Evolutionary conservation across 2,113 vertebrate genomes (phyloP).

Genomic region (Carassius carassius): DNA sequence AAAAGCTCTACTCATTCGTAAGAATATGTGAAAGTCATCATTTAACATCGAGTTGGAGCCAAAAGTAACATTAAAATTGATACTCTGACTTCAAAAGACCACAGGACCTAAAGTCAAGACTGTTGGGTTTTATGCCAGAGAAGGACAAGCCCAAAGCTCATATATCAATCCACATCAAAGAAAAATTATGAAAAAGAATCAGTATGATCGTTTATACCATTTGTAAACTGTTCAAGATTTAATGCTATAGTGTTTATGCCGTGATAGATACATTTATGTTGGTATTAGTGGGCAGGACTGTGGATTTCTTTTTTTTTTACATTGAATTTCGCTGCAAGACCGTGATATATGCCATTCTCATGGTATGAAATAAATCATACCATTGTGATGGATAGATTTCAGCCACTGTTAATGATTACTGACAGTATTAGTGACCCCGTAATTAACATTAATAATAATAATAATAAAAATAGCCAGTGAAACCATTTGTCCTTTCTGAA

Average conservation of each 20-base stretch:
- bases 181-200: not conserved
- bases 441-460: not conserved
- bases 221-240: not conserved
- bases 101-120: not conserved
- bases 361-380: not conserved
- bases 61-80: slow-evolving; percentile 35
- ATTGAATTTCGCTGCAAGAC: not conserved
- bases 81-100: slow-evolving; percentile 26
- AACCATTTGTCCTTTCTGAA: not conserved
- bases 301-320: not conserved
- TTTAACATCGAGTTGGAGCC: slow-evolving; percentile 4
- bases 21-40: slow-evolving; percentile 24
- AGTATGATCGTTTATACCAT: not conserved
- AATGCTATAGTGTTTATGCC: not conserved
- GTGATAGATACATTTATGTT: not conserved
- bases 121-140: not conserved
- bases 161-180: slow-evolving; percentile 17
- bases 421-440: not conserved
- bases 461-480: not conserved
- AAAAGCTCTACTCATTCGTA: slow-evolving; percentile 19
- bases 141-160: not conserved
- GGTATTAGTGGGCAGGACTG: not conserved
- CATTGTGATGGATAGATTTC: not conserved
- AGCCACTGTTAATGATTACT: not conserved
- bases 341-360: not conserved